Base-by-base conservation (phyloP, 2,888 invertebrate species). In the Nycteola revayana region DNA sequence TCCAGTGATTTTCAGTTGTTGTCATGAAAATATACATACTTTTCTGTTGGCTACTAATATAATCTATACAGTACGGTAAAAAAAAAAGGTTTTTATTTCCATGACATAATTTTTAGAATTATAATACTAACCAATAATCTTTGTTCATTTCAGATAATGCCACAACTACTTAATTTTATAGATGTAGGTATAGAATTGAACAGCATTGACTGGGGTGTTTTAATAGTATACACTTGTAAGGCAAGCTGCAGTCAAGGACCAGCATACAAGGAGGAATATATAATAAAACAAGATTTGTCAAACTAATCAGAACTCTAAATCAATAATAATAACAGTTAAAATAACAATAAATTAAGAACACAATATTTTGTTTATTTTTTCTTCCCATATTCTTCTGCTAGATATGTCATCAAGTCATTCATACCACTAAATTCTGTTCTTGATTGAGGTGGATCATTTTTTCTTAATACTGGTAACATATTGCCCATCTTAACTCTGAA, bases 161-260 rank as follows among this genome's bases (percentile, higher is more conserved):
- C 96, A 1, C 96, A 96, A 72, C 80, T 95, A 40, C 72, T 96
- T 10, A 92, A 93, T 61, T 90, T 91, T 56, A 86, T 96, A 10
- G 88, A 92, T 43, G 90, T 94, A 43, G 92, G 94, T 21, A 76
- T 89, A 43, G 73, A 90, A 26, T 67, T 90, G 1, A 88, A 90
- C 40, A 90, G 89, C 60, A 84, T 98, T 28, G 98, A 99, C 79
- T 98, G 97, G 96, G 98, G 98, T 10, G 92, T 95, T 9, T 75
- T 99, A 30, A 91, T 92, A 27, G 79, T 98, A 10, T 99, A 94
- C 75, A 96, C 97, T 0, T 99, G 99, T 71, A 90, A 90, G 65
- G 83, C 90, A 9, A 96, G 94, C 75, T 99, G 98, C 68, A 74
- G 74, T 40, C 60, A 78, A 37, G 91, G 91, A 7, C 86, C 85